Percentiles rank a stretch among this genome's conserved stretches.
phyloP scores from a whole-genome alignment of 2,797 vertebrate species.

The Somateria mollissima region DNA sequence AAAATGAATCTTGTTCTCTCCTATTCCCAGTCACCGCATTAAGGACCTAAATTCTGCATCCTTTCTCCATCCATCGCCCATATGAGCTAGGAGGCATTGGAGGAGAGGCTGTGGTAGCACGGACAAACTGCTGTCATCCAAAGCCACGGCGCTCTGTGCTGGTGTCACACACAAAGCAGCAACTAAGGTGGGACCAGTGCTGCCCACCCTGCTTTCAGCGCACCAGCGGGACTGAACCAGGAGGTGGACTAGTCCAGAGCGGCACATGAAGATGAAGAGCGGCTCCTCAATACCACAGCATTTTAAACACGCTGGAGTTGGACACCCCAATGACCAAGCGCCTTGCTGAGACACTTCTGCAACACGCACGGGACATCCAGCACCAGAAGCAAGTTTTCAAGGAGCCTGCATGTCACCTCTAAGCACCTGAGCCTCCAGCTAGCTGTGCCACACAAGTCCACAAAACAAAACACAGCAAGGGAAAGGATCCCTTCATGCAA shows the following conservation, averaged over 20 bases:
- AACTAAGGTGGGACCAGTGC: not conserved
- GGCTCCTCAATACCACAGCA: not conserved
- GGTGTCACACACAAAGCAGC: not conserved
- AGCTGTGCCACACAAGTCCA: not conserved
- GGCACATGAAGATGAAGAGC: not conserved
- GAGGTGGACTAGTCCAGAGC: not conserved
- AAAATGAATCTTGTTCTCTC: conserved; percentile 19
- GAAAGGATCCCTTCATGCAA: not conserved
- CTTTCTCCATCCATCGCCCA: conserved; percentile 6
- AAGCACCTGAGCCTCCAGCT: not conserved
- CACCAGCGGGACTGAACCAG: rapidly evolving
- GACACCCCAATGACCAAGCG: not conserved
- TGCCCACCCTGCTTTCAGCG: not conserved
- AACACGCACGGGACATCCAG: not conserved
- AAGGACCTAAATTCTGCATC: conserved; percentile 59
- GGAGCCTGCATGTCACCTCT: not conserved
- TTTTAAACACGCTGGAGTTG: not conserved
- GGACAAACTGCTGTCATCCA: not conserved
- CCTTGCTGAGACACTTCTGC: not conserved
- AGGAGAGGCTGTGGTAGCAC: not conserved
- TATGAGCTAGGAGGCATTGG: not conserved
- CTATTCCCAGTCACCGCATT: not conserved
- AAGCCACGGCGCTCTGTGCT: rapidly evolving
- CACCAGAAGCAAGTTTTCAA: not conserved
- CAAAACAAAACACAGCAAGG: not conserved